A percentile compares a stretch with the other conserved stretches of the same genome.
Evolutionary conservation across 2,888 invertebrate genomes (phyloP).

Genomic region (Parnassius mnemosyne): DNA sequence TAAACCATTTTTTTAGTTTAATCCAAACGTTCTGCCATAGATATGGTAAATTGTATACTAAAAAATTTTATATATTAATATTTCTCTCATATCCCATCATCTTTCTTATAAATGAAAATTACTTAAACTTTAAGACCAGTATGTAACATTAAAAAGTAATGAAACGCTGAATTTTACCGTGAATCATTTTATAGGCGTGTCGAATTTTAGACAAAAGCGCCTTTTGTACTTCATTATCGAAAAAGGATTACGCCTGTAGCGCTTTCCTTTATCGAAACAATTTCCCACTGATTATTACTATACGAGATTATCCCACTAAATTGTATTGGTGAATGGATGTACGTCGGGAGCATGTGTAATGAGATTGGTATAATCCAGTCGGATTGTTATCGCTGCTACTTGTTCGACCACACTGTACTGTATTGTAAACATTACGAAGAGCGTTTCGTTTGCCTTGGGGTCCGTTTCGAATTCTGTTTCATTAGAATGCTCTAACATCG

Average conservation of each 20-base stretch:
- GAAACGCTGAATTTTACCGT: too few species aligned
- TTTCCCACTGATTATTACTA: conserved; percentile 25
- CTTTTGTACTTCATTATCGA: conserved; percentile 20
- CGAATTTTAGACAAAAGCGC: conserved; percentile 6
- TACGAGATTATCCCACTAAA: conserved; percentile 34
- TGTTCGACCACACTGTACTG: conserved; percentile 26
- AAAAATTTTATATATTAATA: too few species aligned
- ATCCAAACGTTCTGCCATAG: too few species aligned
- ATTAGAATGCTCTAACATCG: conserved; percentile 21
- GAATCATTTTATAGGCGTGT: background rate
- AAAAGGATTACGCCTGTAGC: conserved; percentile 20
- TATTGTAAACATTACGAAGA: conserved; percentile 29
- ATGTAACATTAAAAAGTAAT: too few species aligned
- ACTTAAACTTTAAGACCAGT: too few species aligned
- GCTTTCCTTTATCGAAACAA: conserved; percentile 23
- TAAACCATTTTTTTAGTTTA: too few species aligned
- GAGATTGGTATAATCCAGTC: conserved; percentile 30
- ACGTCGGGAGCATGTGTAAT: conserved; percentile 35
- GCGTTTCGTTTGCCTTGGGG: conserved; percentile 23
- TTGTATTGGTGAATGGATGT: conserved; percentile 31
- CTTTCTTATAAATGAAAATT: too few species aligned
- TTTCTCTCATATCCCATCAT: too few species aligned
- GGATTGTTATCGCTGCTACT: conserved; percentile 29
- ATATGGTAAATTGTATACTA: too few species aligned
- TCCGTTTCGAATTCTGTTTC: conserved; percentile 28